phyloP scores from a whole-genome alignment of 2,113 vertebrate species.

The Phoenicopterus ruber region DNA sequence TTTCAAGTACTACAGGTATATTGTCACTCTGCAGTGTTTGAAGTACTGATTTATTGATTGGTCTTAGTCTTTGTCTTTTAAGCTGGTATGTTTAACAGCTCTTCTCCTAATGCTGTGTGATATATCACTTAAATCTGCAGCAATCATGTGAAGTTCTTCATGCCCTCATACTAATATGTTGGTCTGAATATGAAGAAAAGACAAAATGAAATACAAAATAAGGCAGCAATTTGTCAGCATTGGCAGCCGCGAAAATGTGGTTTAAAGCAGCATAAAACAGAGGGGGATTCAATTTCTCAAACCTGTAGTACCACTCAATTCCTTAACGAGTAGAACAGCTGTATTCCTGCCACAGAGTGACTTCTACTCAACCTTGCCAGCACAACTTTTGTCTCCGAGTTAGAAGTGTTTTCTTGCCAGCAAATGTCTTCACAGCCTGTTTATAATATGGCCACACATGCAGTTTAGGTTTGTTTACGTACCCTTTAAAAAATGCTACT shows the following conservation, averaged over 20 bases:
- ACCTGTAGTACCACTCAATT: neutral
- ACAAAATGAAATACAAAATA: constrained; percentile 13
- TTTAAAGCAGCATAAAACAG: constrained; percentile 37
- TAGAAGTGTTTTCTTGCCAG: neutral
- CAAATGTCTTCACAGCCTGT: constrained; percentile 17
- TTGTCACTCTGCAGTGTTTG: neutral
- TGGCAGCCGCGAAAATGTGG: neutral
- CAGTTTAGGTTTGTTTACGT: neutral
- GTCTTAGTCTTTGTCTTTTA: constrained; percentile 8
- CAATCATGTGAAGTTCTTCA: neutral
- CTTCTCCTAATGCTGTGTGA: neutral
- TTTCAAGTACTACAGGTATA: constrained; percentile 15
- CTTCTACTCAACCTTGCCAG: constrained; percentile 4
- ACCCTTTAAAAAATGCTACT: neutral
- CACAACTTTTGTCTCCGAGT: constrained; percentile 8
- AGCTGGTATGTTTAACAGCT: constrained; percentile 4
- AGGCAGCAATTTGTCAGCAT: constrained; percentile 1
- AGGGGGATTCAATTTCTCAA: neutral
- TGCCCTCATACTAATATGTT: neutral
- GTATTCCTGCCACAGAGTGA: constrained; percentile 29
- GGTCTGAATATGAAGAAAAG: neutral
- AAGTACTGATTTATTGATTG: neutral
- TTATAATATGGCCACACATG: neutral
- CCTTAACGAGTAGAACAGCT: constrained; percentile 16
- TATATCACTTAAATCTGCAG: constrained; percentile 14